Conservation (phyloP, 2,113 vertebrate species). For the Chloropsis cyanopogon region DNA sequence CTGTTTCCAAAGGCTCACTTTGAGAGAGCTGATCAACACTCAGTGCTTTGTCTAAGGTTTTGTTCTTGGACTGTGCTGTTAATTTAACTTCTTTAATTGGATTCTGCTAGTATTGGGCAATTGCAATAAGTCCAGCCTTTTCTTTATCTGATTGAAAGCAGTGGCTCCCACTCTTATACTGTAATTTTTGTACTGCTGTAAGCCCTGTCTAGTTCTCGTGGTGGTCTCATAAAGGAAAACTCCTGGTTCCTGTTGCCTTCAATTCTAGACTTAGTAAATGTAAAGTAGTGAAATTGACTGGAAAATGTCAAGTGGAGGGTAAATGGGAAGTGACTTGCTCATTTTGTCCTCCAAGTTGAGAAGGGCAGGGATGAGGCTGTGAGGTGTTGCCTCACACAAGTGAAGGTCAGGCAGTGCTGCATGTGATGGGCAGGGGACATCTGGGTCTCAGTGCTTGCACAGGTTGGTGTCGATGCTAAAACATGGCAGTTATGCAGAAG, state of each 20-base stretch:
- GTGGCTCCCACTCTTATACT: neutral
- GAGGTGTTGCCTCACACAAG: neutral
- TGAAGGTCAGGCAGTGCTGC: neutral
- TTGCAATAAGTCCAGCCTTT: neutral
- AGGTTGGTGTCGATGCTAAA: neutral
- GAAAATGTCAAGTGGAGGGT: neutral
- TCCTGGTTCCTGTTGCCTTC: neutral
- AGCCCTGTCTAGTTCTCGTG: neutral
- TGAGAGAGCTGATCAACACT: neutral
- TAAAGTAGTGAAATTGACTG: neutral
- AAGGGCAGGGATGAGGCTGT: neutral
- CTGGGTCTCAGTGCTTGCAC: neutral
- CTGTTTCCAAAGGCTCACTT: neutral
- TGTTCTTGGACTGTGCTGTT: neutral
- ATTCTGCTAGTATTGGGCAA: neutral
- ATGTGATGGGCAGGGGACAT: fast-evolving
- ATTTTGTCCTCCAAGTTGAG: neutral
- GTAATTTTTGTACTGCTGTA: neutral
- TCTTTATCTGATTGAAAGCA: neutral
- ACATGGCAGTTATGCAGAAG: neutral
- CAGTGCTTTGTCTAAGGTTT: neutral
- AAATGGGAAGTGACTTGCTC: neutral
- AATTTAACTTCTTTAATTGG: neutral
- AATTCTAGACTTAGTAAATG: neutral
- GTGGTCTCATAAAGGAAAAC: neutral